phyloP scores from a whole-genome alignment of 1,140 invertebrate species.

The Bombus confusus region DNA sequence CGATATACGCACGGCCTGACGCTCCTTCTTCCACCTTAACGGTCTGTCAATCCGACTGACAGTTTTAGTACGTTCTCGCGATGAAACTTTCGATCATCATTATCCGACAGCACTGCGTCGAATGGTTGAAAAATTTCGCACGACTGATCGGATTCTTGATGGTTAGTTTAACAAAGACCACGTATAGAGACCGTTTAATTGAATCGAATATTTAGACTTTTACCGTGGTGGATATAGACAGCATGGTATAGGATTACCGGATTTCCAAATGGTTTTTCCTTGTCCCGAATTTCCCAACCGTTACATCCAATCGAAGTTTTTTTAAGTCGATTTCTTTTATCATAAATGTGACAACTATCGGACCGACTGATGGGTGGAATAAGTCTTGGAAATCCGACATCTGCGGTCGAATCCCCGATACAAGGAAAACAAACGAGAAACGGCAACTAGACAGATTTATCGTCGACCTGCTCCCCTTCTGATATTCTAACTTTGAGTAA shows the following conservation, averaged over 20 bases:
- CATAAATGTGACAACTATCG: not conserved
- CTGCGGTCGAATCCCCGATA: not conserved
- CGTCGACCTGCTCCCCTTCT: slow-evolving; percentile 3
- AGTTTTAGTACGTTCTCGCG: not conserved
- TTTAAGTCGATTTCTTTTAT: not conserved
- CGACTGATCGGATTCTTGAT: not conserved
- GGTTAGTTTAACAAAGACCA: no score
- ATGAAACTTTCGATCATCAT: not conserved
- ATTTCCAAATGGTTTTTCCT: slow-evolving; percentile 8
- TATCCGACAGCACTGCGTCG: no score
- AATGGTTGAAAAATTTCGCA: not conserved
- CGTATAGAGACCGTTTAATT: no score
- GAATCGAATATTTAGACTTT: no score
- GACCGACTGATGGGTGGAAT: not conserved
- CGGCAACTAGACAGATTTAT: slow-evolving; percentile 13
- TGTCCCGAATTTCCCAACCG: not conserved
- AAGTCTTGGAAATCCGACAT: slow-evolving; percentile 11
- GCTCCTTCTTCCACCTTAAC: not conserved
- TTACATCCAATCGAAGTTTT: not conserved
- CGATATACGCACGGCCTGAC: not conserved
- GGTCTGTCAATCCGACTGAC: not conserved
- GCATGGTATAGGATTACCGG: not conserved
- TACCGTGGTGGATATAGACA: not conserved
- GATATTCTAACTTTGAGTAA: no score
- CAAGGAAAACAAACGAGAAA: slow-evolving; percentile 7